Percentiles rank a stretch among this genome's conserved stretches.
Evolutionary conservation across 2,797 vertebrate genomes (phyloP).

Genomic region (Phalloptychus januarius): DNA sequence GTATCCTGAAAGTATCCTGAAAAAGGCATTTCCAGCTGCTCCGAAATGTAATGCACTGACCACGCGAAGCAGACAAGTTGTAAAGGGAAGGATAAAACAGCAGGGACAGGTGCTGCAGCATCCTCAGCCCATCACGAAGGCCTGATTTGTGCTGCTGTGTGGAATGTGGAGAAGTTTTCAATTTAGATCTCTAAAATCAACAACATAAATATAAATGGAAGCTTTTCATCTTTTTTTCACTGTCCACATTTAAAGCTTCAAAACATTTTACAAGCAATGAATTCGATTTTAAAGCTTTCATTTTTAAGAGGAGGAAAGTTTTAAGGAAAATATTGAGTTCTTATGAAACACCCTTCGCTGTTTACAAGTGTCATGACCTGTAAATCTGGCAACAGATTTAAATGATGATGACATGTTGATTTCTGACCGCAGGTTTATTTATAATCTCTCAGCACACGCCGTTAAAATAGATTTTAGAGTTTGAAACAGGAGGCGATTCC

Average conservation of each 20-base stretch:
- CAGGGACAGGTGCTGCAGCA: constrained; percentile 22
- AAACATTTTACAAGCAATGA: background rate
- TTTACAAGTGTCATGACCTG: background rate
- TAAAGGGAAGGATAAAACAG: constrained; percentile 49
- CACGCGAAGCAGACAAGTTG: constrained; percentile 24
- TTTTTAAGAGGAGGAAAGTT: background rate
- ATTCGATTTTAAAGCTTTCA: background rate
- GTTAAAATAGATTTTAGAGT: background rate
- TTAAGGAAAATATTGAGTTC: background rate
- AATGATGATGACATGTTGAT: constrained; percentile 6
- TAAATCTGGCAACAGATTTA: background rate
- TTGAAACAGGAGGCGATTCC: background rate
- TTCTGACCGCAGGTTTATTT: background rate
- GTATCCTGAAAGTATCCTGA: constrained; percentile 26
- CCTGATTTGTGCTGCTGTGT: background rate
- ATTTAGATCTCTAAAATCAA: background rate
- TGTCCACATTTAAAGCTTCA: background rate
- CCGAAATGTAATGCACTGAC: constrained; percentile 23
- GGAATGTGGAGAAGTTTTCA: background rate
- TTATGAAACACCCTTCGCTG: background rate
- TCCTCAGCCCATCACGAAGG: constrained; percentile 15
- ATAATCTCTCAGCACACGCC: background rate
- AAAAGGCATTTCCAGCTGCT: constrained; percentile 57
- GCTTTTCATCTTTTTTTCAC: background rate
- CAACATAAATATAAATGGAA: background rate